phyloP scores from a whole-genome alignment of 1,140 invertebrate species.

The Neuroterus valhalla region DNA sequence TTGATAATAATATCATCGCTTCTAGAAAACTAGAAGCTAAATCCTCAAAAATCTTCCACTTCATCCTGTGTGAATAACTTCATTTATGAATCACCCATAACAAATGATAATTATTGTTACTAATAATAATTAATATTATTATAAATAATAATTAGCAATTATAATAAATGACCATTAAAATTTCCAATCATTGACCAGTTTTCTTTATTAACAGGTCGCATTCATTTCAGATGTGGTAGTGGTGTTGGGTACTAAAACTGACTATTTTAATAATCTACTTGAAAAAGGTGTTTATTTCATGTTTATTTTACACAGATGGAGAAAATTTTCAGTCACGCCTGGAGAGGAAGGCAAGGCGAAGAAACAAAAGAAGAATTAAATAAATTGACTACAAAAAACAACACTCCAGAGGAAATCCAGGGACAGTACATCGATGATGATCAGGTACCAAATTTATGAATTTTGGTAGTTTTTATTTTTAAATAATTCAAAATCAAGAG shows the following conservation, averaged over 20 bases:
- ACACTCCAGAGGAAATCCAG: slow-evolving; percentile 65
- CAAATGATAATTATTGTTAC: too few relatives aligned
- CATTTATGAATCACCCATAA: too few relatives aligned
- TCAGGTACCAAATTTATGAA: slow-evolving; percentile 51
- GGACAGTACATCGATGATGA: slow-evolving; percentile 84
- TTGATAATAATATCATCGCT: not conserved
- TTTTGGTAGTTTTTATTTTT: not conserved
- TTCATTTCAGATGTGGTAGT: slow-evolving; percentile 54
- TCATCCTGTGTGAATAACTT: too few relatives aligned
- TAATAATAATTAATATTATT: too few relatives aligned
- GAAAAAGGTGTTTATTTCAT: slow-evolving; percentile 37
- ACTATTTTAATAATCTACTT: slow-evolving; percentile 12
- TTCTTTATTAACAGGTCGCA: slow-evolving; percentile 4
- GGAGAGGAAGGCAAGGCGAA: slow-evolving; percentile 86
- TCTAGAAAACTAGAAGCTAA: not conserved
- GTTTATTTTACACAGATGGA: slow-evolving; percentile 82
- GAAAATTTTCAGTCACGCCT: slow-evolving; percentile 92
- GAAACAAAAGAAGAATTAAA: slow-evolving; percentile 70
- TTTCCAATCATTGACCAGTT: too few relatives aligned
- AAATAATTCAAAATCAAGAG: too few relatives aligned
- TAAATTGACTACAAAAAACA: slow-evolving; percentile 55
- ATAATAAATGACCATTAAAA: too few relatives aligned
- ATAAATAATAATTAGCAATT: too few relatives aligned
- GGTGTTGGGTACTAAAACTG: slow-evolving; percentile 41
- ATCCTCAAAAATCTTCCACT: too few relatives aligned